Evolutionary conservation across 2,888 invertebrate genomes (phyloP).

Genomic region (Nipponacmea schrenckii): DNA sequence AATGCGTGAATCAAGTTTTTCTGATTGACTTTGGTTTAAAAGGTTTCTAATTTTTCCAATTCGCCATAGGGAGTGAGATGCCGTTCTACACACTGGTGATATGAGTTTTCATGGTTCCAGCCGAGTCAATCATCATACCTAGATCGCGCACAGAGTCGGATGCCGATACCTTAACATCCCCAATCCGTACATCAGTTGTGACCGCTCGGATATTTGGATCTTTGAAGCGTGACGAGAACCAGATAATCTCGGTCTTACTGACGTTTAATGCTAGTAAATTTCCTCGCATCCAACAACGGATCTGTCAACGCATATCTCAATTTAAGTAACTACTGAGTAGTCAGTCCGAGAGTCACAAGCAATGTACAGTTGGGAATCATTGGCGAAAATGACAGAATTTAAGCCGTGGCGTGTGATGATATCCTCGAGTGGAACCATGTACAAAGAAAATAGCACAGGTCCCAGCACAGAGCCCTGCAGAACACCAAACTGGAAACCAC

Average conservation of each 20-base stretch:
- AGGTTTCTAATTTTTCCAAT: neutral
- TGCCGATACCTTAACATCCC: neutral
- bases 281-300: neutral
- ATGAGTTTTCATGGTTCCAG: neutral
- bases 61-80: neutral
- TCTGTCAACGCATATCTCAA: neutral
- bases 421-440: neutral
- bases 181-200: neutral
- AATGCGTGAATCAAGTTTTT: slow-evolving; percentile 1
- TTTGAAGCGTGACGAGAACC: neutral
- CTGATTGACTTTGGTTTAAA: neutral
- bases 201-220: neutral
- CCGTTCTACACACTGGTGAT: neutral
- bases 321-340: neutral
- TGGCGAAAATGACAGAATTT: neutral
- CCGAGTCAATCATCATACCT: neutral
- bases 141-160: neutral
- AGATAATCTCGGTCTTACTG: neutral
- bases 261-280: neutral
- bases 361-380: neutral
- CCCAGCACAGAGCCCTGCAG: neutral
- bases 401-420: no score
- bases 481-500: neutral
- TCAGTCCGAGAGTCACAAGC: neutral
- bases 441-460: neutral